Conservation (phyloP, 2,113 vertebrate species). For the Lepidothrix coronata region DNA sequence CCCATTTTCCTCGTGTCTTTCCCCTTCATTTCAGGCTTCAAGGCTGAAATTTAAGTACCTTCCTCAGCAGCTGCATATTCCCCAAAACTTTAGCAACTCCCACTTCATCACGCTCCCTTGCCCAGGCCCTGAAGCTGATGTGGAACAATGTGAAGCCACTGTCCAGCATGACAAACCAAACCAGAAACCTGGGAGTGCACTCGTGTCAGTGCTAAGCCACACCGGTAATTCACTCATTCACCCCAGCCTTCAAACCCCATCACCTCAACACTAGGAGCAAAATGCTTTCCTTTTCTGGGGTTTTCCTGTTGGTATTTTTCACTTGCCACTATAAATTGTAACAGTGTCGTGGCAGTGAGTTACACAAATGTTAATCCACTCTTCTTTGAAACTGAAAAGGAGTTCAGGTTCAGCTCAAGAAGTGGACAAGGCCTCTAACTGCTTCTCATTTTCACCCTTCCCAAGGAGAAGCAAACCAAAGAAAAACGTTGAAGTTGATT, state of each 20-base stretch:
- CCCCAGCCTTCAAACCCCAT: background rate
- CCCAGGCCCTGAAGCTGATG: background rate
- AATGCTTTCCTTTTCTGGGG: background rate
- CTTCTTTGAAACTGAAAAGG: background rate
- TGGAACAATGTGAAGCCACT: background rate
- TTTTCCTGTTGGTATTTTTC: background rate
- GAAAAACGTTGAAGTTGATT: background rate
- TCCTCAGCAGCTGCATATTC: background rate
- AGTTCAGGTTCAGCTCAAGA: background rate
- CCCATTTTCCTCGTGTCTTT: background rate
- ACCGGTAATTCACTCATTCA: background rate
- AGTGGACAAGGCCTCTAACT: background rate
- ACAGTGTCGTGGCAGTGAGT: background rate
- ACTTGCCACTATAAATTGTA: background rate
- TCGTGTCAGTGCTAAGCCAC: background rate
- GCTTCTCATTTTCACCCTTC: background rate
- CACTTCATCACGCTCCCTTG: background rate
- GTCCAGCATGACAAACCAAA: background rate
- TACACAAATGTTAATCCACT: background rate
- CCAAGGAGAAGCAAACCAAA: background rate
- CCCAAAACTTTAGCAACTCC: background rate
- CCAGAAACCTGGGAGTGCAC: background rate
- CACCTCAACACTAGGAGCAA: background rate
- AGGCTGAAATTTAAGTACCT: background rate
- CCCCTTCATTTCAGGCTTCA: background rate